Evolutionary conservation across 2,113 vertebrate genomes (phyloP), one percentile per base, ranked within the genome.

Genomic region (Chaetodon auriga): DNA sequence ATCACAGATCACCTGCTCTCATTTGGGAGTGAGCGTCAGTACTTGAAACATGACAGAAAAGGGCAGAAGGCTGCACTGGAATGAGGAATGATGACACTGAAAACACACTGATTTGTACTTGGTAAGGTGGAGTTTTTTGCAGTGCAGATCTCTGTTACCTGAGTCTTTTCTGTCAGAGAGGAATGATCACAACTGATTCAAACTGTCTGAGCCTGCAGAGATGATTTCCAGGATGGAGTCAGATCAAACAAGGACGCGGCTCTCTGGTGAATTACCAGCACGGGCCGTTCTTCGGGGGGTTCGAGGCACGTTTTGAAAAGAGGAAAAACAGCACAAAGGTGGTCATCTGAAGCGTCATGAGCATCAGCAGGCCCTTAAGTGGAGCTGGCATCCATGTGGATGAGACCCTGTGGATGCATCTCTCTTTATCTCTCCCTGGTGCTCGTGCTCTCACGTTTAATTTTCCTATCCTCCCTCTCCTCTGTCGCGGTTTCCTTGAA

Each of bases 401-500:
- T 69, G 62, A 60, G 61, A 79, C 66, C 80, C 36, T 25, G 58
- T 38, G 63, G 71, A 58, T 87, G 54, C 53, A 57, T 66, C 45
- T 81, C 80, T 87, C 75, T 84, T 81, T 66, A 87, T 78, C 61
- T 75, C 48, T 83, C 83, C 49, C 73, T 49, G n/a, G 60, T 70
- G 58, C 72, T 80, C 35, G 35, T 43, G 54, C 72, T 36, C 80
- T 90, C 89, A 86, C 46, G 36, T 80, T 85, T 81, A 53, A 78
- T 83, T 87, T 65, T 78, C 58, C 75, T 55, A 74, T 82, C 53
- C 81, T 85, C 76, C 36, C 57, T 72, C 66, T 77, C 58, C 64
- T 74, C 87, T 63, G 54, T 83, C 75, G 41, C 75, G 49, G 84
- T 75, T 92, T 91, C 84, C 81, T 84, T 87, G 85, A 70, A 74